A percentile compares a stretch with the other conserved stretches of the same genome.
Conservation (phyloP, 1,140 invertebrate species). For the Drosophila hydei region DNA sequence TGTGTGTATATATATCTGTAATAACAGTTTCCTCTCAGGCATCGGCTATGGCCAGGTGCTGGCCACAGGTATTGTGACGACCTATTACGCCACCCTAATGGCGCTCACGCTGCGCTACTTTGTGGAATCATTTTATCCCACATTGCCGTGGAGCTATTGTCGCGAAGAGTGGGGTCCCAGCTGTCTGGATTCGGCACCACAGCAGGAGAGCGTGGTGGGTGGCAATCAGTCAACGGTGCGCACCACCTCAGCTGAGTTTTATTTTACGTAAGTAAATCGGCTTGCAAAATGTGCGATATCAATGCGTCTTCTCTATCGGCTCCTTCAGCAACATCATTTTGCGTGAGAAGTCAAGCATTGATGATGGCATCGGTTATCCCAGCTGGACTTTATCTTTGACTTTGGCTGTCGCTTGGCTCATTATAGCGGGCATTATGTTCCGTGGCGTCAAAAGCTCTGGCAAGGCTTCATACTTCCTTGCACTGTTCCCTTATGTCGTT, state of each 20-base stretch:
- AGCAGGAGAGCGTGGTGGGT: slow-evolving; percentile 14
- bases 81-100: slow-evolving; percentile 92
- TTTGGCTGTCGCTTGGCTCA: slow-evolving; percentile 90
- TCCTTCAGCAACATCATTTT: slow-evolving; percentile 87
- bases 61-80: slow-evolving; percentile 87
- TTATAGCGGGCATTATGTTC: slow-evolving; percentile 90
- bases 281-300: neutral
- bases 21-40: slow-evolving; percentile 84
- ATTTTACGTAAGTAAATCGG: slow-evolving; percentile 85
- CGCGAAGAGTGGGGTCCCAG: slow-evolving; percentile 85
- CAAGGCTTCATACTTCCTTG: slow-evolving; percentile 93
- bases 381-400: slow-evolving; percentile 91
- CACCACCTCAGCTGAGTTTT: slow-evolving; percentile 86
- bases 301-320: neutral
- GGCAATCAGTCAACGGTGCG: slow-evolving; percentile 35
- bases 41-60: slow-evolving; percentile 91
- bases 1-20: neutral
- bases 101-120: slow-evolving; percentile 90
- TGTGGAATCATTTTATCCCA: slow-evolving; percentile 86
- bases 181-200: slow-evolving; percentile 65
- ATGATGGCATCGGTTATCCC: slow-evolving; percentile 89
- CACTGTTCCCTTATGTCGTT: slow-evolving; percentile 93
- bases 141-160: slow-evolving; percentile 88
- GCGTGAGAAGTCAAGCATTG: slow-evolving; percentile 87
- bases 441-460: slow-evolving; percentile 92